Evolutionary conservation across 2,113 vertebrate genomes (phyloP).

Genomic region (Mobula birostris): DNA sequence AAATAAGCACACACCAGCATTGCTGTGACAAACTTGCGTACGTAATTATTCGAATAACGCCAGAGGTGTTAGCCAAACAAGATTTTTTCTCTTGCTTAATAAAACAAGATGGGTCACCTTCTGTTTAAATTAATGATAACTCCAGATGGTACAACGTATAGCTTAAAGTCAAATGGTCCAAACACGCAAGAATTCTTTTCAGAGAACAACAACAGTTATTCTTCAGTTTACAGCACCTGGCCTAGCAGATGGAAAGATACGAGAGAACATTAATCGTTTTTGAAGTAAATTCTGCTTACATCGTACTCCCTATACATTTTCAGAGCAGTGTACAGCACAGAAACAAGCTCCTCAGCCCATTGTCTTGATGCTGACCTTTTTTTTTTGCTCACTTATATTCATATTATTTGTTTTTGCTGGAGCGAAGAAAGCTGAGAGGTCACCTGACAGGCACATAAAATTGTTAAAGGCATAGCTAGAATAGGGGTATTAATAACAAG

Average conservation of each 20-base stretch:
- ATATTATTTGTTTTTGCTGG: too few relatives aligned
- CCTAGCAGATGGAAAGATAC: neutral
- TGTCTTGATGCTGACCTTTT: too few relatives aligned
- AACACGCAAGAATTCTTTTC: neutral
- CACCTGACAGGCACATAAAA: too few relatives aligned
- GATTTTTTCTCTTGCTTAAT: neutral
- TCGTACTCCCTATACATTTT: neutral
- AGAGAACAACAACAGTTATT: neutral
- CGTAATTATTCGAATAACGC: neutral
- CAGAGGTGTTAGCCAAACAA: neutral
- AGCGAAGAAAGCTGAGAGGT: too few relatives aligned
- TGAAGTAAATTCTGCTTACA: neutral
- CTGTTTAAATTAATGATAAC: neutral
- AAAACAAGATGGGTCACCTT: neutral
- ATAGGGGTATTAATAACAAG: too few relatives aligned
- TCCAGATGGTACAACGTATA: neutral
- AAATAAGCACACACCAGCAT: neutral
- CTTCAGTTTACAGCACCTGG: neutral
- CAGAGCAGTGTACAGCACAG: too few relatives aligned
- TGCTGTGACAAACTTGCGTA: neutral
- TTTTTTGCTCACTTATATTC: too few relatives aligned
- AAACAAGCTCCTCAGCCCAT: too few relatives aligned
- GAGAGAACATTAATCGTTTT: neutral
- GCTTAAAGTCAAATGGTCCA: neutral
- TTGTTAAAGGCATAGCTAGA: too few relatives aligned